Base-by-base conservation (phyloP, 37 sponge, comb jelly and placozoan genomes). In the Theonella swinhoei region DNA sequence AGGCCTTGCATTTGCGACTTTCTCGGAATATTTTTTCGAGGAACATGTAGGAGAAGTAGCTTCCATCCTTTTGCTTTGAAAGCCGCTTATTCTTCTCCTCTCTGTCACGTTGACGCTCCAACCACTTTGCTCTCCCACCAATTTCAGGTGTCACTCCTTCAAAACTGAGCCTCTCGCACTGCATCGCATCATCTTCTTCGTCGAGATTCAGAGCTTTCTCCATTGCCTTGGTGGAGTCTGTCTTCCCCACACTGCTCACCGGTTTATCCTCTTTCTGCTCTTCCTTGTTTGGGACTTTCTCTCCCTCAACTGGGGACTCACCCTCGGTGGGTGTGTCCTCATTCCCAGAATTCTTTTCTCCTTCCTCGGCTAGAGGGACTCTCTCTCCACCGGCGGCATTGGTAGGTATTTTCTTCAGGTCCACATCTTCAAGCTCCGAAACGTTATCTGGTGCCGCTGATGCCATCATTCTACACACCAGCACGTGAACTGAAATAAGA, bases 1-100 rank as follows among this genome's bases (percentile, higher is more conserved):
- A 92, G 42, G 26, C n/a, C 1, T 14, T 4, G 34, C 92, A 92
- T 37, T 23, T 58, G 2, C 92, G 82, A 8, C 37, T 47, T 42
- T 75, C 80, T n/a, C 81, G 41, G 42, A 76, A 92, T 24, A 92
- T 83, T 42, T 73, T 84, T 8, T 84, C 77, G 26, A 80, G 43
- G 39, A 83, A 92, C 28, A 64, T 24, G 76, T 79, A 78, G 8
- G 85, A 74, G 60, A 79, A 84, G 80, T 68, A 89, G 37, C 67
- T 83, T 1, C 82, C 82, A 47, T 80, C 82, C 75, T 87, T 77
- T 41, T 77, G 72, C 14, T 47, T 47, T 7, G 54, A 47, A 14
- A 47, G 54, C 14, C 63, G 20, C 54, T 71, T 71, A 5, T 36
- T 36, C 41, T 71, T 71, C 39, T n/a, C 0, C 39, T 2, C 39